phyloP scores from a whole-genome alignment of 2,113 vertebrate species.

The Kryptolebias marmoratus region DNA sequence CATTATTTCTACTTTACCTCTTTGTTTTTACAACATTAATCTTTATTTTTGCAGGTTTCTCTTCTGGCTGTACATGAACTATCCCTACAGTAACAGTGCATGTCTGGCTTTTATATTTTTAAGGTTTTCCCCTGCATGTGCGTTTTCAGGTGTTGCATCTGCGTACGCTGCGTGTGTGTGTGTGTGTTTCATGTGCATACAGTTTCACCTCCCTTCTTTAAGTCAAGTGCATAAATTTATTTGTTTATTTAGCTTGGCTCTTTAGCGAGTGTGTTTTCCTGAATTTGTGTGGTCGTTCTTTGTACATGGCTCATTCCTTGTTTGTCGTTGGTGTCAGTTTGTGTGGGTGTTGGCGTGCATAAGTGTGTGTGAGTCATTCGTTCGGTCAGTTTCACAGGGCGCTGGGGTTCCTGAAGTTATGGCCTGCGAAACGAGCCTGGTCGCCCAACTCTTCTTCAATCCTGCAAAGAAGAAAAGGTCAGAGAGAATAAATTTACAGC shows the following conservation, averaged over 20 bases:
- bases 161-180: constrained; percentile 20
- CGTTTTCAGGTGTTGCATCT: constrained; percentile 38
- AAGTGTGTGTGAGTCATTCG: constrained; percentile 28
- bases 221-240: constrained; percentile 64
- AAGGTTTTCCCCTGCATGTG: constrained; percentile 39
- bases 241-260: constrained; percentile 34
- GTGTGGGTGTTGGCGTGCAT: constrained; percentile 16
- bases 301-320: constrained; percentile 56
- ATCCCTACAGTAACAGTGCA: constrained; percentile 73
- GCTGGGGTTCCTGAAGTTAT: constrained; percentile 97
- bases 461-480: constrained; percentile 69
- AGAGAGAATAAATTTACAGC: background rate
- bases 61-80: constrained; percentile 47
- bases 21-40: constrained; percentile 26
- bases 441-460: constrained; percentile 95
- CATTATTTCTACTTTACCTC: constrained; percentile 10
- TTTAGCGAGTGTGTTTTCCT: constrained; percentile 28
- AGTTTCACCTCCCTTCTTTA: constrained; percentile 30
- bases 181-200: constrained; percentile 27
- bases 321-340: constrained; percentile 23
- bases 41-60: constrained; percentile 21
- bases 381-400: constrained; percentile 86
- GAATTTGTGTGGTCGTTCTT: constrained; percentile 25
- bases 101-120: constrained; percentile 66
- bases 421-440: constrained; percentile 93